Percentiles rank a stretch among this genome's conserved stretches.
Conservation (phyloP, 2,113 vertebrate species). For the Drymodes brunneopygia region DNA sequence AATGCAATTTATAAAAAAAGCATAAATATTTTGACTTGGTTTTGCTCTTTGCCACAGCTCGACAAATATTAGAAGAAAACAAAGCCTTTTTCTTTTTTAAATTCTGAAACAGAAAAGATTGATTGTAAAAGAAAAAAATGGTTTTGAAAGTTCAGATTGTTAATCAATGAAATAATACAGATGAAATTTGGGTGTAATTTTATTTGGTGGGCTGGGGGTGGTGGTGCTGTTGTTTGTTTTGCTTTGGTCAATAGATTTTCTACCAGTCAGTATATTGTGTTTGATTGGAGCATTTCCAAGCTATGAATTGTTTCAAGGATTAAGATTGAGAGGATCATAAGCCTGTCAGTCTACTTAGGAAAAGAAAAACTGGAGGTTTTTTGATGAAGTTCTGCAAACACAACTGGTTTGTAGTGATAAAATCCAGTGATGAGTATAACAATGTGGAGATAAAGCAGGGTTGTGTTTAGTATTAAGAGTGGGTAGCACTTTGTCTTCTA, state of each 20-base stretch:
- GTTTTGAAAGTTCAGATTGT: not conserved
- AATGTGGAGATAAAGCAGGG: not conserved
- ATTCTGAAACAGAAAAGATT: not conserved
- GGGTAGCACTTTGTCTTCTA: not conserved
- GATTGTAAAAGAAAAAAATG: not conserved
- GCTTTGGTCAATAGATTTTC: not conserved
- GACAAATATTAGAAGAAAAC: not conserved
- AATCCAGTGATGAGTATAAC: not conserved
- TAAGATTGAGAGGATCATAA: not conserved
- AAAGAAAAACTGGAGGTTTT: not conserved
- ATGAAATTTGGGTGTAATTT: not conserved
- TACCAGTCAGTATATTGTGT: not conserved
- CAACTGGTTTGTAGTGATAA: not conserved
- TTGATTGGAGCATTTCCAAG: not conserved
- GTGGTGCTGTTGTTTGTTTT: not conserved
- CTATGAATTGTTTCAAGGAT: not conserved
- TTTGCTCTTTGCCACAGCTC: not conserved
- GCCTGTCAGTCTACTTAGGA: not conserved
- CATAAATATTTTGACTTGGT: not conserved
- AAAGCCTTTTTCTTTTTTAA: not conserved
- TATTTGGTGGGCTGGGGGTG: not conserved
- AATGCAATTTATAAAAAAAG: not conserved
- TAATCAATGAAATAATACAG: not conserved
- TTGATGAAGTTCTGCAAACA: not conserved
- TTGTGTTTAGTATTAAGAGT: not conserved